A percentile compares a stretch with the other conserved stretches of the same genome.
These are phyloP conservation scores for Diachasma alloeum DNA, from an alignment of 1,140 invertebrate genomes.

Conservation along the genomic window DNA sequence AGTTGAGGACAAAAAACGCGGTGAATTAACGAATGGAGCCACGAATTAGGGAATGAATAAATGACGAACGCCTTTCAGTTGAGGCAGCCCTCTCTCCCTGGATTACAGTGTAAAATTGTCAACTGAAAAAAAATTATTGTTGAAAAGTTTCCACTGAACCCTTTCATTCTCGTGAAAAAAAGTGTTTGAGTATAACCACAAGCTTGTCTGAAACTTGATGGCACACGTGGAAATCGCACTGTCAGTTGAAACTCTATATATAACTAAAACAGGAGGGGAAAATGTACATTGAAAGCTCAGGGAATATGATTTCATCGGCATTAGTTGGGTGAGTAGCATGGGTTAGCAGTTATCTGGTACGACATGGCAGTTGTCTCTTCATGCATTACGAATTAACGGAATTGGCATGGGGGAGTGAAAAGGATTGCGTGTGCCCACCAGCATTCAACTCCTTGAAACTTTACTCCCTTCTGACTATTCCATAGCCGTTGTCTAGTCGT, in stretches of 20 bases:
- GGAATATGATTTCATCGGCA: not conserved
- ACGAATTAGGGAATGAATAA: not conserved
- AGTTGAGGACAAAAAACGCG: not conserved
- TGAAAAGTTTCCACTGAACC: not conserved
- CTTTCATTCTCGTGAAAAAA: not conserved
- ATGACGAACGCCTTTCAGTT: not conserved
- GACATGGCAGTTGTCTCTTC: constrained; percentile 9
- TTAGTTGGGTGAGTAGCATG: not conserved
- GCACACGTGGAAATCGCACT: not conserved
- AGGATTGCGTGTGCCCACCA: constrained; percentile 11
- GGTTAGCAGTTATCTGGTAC: not conserved
- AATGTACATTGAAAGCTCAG: not conserved
- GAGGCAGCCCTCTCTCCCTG: not conserved
- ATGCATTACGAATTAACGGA: constrained; percentile 20
- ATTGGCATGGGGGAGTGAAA: constrained; percentile 12
- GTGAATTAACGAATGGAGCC: not conserved
- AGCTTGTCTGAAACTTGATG: not conserved
- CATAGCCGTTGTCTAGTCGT: not conserved
- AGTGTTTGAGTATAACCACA: not conserved
- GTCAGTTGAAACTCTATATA: not conserved
- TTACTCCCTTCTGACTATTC: not conserved
- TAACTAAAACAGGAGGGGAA: not conserved
- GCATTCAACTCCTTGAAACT: constrained; percentile 8
- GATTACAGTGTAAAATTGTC: too few relatives aligned
- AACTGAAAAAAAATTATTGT: not conserved